A percentile compares a stretch with the other conserved stretches of the same genome.
phyloP scores from a whole-genome alignment of 2,888 invertebrate species.

The Eucera pruinosa region DNA sequence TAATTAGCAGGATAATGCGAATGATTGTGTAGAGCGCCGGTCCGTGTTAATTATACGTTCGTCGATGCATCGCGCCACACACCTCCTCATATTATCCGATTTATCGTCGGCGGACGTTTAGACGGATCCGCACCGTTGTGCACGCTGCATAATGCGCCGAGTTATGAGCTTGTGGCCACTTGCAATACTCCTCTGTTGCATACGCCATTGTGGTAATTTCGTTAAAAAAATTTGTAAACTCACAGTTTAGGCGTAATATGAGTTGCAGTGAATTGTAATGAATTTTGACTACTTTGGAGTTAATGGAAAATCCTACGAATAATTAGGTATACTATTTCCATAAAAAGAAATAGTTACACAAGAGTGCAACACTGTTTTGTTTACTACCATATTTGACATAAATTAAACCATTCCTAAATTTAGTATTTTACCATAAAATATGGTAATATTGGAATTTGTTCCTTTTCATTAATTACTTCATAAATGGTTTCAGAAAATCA shows the following conservation, averaged over 20 bases:
- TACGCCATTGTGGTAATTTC: slow-evolving; percentile 1
- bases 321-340: too few relatives aligned
- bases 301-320: too few relatives aligned
- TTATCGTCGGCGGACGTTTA: slow-evolving; percentile 63
- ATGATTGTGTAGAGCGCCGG: slow-evolving; percentile 59
- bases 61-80: slow-evolving; percentile 55
- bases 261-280: too few relatives aligned
- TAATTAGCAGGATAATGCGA: slow-evolving; percentile 64
- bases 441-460: too few relatives aligned
- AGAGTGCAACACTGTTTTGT: too few relatives aligned
- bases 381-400: too few relatives aligned
- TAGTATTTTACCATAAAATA: too few relatives aligned
- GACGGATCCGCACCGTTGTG: slow-evolving; percentile 56
- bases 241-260: background rate
- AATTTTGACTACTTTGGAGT: too few relatives aligned
- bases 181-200: slow-evolving; percentile 1
- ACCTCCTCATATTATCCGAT: slow-evolving; percentile 59
- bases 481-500: too few relatives aligned
- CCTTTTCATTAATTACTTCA: too few relatives aligned
- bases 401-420: too few relatives aligned
- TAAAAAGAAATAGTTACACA: too few relatives aligned
- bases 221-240: slow-evolving; percentile 10
- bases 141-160: slow-evolving; percentile 55
- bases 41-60: slow-evolving; percentile 64
- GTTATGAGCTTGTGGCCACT: slow-evolving; percentile 28